These are phyloP conservation scores for Lytechinus variegatus DNA, from an alignment of 35 echinoderm and acorn worm genomes.

Conservation along the genomic window DNA sequence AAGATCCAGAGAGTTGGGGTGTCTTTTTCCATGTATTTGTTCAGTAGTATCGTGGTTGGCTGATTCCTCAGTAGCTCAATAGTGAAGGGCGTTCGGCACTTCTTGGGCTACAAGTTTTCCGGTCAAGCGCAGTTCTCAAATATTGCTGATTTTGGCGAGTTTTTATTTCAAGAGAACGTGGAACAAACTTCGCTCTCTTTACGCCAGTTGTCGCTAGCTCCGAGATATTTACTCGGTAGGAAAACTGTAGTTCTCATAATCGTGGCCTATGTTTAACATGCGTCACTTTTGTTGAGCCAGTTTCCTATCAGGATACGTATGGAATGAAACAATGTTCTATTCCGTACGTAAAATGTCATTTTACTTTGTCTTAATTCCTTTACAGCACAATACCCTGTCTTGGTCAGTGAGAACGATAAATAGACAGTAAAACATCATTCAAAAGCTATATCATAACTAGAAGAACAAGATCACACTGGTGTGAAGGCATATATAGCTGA, in stretches of 20 bases:
- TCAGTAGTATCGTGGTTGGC: background rate
- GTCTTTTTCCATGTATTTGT: conserved; percentile 28
- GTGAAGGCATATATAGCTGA: no score
- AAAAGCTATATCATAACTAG: no score
- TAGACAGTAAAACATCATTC: no score
- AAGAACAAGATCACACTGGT: no score
- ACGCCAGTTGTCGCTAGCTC: background rate
- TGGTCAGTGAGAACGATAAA: no score
- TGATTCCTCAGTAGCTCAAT: background rate
- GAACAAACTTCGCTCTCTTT: background rate
- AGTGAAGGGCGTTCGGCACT: background rate
- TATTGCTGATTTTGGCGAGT: background rate
- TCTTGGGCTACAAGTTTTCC: background rate
- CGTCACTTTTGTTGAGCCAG: background rate
- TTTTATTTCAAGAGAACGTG: background rate
- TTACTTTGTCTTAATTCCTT: no score
- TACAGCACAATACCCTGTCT: no score
- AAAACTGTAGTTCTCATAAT: background rate
- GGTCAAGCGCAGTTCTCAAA: background rate
- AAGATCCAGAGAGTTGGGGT: background rate
- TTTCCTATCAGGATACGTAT: background rate
- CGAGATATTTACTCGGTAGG: background rate
- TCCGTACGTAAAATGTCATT: no score
- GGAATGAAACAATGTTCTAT: no score
- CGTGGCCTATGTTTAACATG: background rate